These are phyloP conservation scores for Drosophila fulvimacula DNA, from an alignment of 2,888 invertebrate genomes.

Conservation along the genomic window DNA sequence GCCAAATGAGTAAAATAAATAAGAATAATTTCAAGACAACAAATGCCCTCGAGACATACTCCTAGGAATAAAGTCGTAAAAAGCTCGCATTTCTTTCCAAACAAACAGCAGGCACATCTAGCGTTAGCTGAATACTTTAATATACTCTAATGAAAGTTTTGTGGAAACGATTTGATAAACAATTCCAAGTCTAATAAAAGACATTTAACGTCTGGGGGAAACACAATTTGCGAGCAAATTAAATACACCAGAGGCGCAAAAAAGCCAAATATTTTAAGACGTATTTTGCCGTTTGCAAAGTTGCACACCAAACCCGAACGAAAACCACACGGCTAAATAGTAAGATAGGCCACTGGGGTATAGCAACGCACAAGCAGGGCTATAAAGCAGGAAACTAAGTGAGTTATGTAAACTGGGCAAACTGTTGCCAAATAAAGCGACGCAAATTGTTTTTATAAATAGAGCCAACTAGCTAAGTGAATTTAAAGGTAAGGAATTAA, in stretches of 20 bases:
- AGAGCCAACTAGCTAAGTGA: constrained; percentile 14
- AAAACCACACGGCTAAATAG: constrained; percentile 56
- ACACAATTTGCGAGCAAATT: constrained; percentile 54
- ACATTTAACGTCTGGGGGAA: constrained; percentile 31
- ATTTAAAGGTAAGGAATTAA: constrained; percentile 13
- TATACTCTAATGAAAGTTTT: constrained; percentile 60
- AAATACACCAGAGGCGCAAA: constrained; percentile 43
- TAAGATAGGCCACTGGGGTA: constrained; percentile 49
- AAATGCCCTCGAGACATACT: constrained; percentile 3
- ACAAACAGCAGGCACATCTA: constrained; percentile 33
- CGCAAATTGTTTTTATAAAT: constrained; percentile 60
- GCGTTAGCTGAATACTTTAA: constrained; percentile 51
- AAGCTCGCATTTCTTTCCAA: constrained; percentile 44
- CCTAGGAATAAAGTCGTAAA: constrained; percentile 34
- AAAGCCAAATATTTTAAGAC: constrained; percentile 50
- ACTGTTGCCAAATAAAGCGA: constrained; percentile 57
- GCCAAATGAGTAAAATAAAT: not conserved
- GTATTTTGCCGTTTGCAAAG: constrained; percentile 24
- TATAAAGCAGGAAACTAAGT: constrained; percentile 54
- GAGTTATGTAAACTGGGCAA: constrained; percentile 51
- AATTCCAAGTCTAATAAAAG: constrained; percentile 24
- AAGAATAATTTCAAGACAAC: constrained; percentile 1
- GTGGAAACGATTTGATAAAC: constrained; percentile 55
- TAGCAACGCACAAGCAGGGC: constrained; percentile 27
- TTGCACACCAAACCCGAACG: not conserved